These are phyloP conservation scores for Drosophila ironensis DNA, from an alignment of 1,140 invertebrate species.

Conservation along the genomic window DNA sequence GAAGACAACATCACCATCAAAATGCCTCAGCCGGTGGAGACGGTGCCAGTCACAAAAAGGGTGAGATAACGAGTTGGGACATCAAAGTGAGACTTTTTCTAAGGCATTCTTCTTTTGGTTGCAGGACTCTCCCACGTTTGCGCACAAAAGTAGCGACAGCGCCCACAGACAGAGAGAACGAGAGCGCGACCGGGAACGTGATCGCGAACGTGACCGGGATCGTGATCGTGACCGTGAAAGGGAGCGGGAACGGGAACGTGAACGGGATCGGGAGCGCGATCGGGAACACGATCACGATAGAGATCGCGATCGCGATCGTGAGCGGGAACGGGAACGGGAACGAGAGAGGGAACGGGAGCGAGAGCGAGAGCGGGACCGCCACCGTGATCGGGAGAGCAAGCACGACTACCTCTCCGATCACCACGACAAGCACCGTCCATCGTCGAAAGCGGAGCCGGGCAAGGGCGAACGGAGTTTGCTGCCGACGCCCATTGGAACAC, in stretches of 20 bases:
- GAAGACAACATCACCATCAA: conserved; percentile 85
- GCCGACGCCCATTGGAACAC: conserved; percentile 46
- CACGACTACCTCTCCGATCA: conserved; percentile 39
- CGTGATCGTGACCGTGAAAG: no score
- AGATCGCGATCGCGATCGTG: no score
- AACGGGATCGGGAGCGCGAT: no score
- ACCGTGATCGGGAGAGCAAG: conserved; percentile 28
- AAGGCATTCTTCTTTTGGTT: neutral
- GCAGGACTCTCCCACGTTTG: conserved; percentile 26
- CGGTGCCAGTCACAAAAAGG: conserved; percentile 11
- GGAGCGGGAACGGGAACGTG: no score
- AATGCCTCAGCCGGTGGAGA: conserved; percentile 79
- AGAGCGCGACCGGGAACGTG: no score
- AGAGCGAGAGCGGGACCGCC: no score
- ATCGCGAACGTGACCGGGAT: no score
- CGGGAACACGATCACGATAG: no score
- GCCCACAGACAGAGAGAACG: no score
- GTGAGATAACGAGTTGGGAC: neutral
- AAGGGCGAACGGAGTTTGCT: conserved; percentile 51
- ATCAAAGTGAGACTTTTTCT: no score
- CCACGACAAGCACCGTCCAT: conserved; percentile 28
- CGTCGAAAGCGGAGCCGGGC: conserved; percentile 22
- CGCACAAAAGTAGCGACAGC: conserved; percentile 15
- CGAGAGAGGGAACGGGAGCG: no score
- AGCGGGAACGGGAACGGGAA: no score